Evolutionary conservation across 2,888 invertebrate species (phyloP), one percentile per base, ranked within the genome.

Genomic region (Phania funesta): DNA sequence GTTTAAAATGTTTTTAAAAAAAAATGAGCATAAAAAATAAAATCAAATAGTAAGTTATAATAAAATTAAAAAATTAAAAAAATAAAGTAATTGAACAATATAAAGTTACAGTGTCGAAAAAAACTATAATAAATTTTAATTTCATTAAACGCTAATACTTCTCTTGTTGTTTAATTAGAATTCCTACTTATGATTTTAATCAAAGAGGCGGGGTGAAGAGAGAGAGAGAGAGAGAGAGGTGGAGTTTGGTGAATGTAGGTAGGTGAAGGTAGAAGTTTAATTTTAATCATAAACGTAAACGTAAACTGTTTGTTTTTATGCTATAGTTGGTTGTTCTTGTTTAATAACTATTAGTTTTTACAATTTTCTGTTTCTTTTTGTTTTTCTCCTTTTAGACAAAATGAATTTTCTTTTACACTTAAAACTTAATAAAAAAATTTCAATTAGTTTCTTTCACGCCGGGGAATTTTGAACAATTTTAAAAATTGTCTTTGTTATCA

Each of bases 91-190:
- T 58, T 52, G 58, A 65, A 67, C 65, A 60, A 65, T 58, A 73
- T 44, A 79, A 71, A 41, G 20, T 41, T 46, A 71, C 41, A 78
- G 3, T n/a, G 48, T 50, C 48, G 48, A 44, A 29, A 54, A 65
- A 46, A 46, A 65, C 16, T 16, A 7, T 38, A 62, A 41, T 18
- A 54, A 70, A 70, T 54, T 62, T 41, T 29, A 56, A 60, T 73
- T 73, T 73, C 52, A 58, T 65, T 58, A 65, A 32, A 52, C 60
- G 78, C 71, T 79, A 73, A 79, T 79, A 65, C 71, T 79, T 71
- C n/a, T n/a, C n/a, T n/a, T n/a, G n/a, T 71, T 71, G 64, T 71
- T 65, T 71, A 58, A 48, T 78, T 71, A 38, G n/a, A 64, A 58
- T 58, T 71, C 32, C 58, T 71, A 65, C n/a, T 78, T 52, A 44